Base-by-base conservation (phyloP, 1,140 invertebrate species). In the Hydropsyche tenuis region DNA sequence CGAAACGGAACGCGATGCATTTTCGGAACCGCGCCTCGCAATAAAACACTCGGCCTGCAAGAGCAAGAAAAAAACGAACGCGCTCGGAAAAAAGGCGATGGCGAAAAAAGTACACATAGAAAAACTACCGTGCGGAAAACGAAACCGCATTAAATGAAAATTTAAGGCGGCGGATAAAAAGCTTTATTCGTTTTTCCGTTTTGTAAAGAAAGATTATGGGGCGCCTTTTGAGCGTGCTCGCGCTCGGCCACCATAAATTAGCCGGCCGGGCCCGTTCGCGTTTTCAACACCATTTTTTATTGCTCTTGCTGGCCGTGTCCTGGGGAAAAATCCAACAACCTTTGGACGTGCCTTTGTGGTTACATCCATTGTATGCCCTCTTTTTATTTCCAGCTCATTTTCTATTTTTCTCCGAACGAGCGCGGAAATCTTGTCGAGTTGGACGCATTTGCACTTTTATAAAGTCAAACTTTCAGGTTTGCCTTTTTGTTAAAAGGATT, bases 131-230 rank as follows among this genome's bases (percentile, higher is more conserved):
- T 20, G 48, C 48, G 48, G 48, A 60, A 60, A 25, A 60, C 56
- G 56, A 60, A 60, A 60, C 56, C 23, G 65, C 53, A 43, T 72
- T 72, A 72, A 60, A 63, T 72, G 53, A 72, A 72, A 72, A 72
- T 62, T 62, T 72, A 68, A 68, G 65, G 63, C 14, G 23, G 27
- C 53, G 69, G 30, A 72, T 42, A 63, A 62, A 63, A 56, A 63
- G 69, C 69, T 56, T 72, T 72, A 63, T 72, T 72, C 60, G 69
- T 37, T 46, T 62, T 53, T 65, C 71, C 60, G 46, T 66, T 73
- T 73, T 73, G 42, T 73, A 73, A 73, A 62, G 71, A 62, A 73
- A 73, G 71, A 73, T 73, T 73, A 73, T 43, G 71, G 56, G 56
- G 56, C 62, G 68, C 56, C 71, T 73, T 73, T 73, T 73, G 71